Percentiles rank a stretch among this genome's conserved stretches.
Conservation (phyloP, 2,797 vertebrate species). For the Amblyraja radiata region DNA sequence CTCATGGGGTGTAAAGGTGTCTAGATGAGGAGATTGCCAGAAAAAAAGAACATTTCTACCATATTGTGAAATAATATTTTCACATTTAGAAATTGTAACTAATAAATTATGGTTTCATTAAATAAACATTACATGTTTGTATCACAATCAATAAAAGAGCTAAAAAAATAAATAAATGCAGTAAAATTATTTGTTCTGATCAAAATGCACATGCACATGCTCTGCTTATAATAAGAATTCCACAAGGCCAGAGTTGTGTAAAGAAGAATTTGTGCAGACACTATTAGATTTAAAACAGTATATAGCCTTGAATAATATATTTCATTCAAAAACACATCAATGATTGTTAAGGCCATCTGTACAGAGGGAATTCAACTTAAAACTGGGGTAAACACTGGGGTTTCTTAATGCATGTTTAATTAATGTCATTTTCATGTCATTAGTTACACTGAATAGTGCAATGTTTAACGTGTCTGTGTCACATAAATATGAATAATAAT, state of each 20-base stretch:
- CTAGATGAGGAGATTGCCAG: no score
- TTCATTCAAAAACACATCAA: neutral
- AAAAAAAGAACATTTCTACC: no score
- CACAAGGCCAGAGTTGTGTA: neutral
- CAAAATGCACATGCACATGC: neutral
- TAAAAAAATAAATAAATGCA: neutral
- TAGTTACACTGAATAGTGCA: neutral
- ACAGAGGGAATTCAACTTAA: neutral
- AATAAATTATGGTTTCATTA: neutral
- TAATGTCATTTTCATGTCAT: neutral
- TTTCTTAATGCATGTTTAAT: neutral
- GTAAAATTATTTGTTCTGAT: neutral
- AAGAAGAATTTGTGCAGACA: neutral
- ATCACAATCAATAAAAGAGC: neutral
- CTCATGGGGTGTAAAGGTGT: no score
- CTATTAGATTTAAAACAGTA: neutral
- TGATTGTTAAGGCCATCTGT: neutral
- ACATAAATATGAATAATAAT: neutral
- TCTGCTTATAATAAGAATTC: neutral
- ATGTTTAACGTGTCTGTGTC: neutral
- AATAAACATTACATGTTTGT: neutral
- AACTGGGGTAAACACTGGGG: neutral
- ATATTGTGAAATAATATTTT: no score
- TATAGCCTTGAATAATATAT: neutral
- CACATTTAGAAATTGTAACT: neutral